A percentile compares a stretch with the other conserved stretches of the same genome.
Evolutionary conservation across 2,797 vertebrate species (phyloP).

Genomic region (Melanotaenia trifasciata): DNA sequence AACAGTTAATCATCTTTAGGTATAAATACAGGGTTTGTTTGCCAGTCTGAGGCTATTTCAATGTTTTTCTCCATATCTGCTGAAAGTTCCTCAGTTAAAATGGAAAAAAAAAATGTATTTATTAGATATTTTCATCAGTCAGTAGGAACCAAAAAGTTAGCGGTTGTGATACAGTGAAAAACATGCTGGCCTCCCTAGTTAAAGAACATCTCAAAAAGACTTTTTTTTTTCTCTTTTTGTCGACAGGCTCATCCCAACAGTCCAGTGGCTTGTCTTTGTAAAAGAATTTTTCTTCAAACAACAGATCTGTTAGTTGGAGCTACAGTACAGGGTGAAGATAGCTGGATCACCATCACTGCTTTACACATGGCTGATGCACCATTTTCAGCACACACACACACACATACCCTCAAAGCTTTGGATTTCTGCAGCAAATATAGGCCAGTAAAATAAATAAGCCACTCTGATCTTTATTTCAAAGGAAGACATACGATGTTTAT

Average conservation of each 20-base stretch:
- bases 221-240: constrained; percentile 16
- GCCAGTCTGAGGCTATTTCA: constrained; percentile 24
- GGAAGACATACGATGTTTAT: constrained; percentile 68
- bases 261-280: constrained; percentile 54
- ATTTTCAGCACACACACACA: constrained; percentile 15
- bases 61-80: constrained; percentile 13
- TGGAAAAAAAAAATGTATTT: background rate
- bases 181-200: background rate
- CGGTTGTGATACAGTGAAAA: constrained; percentile 9
- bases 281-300: constrained; percentile 49
- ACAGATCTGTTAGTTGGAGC: constrained; percentile 47
- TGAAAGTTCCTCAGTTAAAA: constrained; percentile 10
- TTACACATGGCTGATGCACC: constrained; percentile 35
- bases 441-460: constrained; percentile 65
- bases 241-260: constrained; percentile 44
- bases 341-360: constrained; percentile 41
- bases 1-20: constrained; percentile 11
- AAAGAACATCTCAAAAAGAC: constrained; percentile 25
- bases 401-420: constrained; percentile 32
- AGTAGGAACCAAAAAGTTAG: background rate
- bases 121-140: constrained; percentile 1
- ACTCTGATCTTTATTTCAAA: constrained; percentile 69
- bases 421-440: constrained; percentile 47
- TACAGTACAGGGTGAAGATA: constrained; percentile 54
- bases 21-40: constrained; percentile 42